Evolutionary conservation across 2,113 vertebrate genomes (phyloP).

Genomic region (Steatornis caripensis): DNA sequence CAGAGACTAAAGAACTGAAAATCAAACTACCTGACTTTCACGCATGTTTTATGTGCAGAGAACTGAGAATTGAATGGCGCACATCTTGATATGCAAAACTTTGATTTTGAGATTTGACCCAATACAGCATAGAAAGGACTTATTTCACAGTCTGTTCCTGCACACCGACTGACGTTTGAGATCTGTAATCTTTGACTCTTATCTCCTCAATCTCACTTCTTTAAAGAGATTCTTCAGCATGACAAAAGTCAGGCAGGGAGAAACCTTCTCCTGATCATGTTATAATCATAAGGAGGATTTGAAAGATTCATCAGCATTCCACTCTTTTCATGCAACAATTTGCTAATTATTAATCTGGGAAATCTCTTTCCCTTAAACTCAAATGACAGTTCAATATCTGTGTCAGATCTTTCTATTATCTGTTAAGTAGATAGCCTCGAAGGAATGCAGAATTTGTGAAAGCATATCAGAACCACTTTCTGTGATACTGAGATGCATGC

Average conservation of each 20-base stretch:
- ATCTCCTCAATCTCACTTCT: background rate
- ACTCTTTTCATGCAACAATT: background rate
- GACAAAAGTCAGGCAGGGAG: background rate
- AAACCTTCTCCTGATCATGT: background rate
- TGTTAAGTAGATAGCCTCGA: background rate
- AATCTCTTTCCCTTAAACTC: conserved; percentile 5
- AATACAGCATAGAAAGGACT: background rate
- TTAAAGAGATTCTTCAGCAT: background rate
- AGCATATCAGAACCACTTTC: background rate
- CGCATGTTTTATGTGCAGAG: background rate
- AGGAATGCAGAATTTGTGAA: background rate
- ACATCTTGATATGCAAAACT: background rate
- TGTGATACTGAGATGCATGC: background rate
- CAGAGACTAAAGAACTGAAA: background rate
- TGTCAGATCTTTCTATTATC: conserved; percentile 8
- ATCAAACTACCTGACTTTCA: background rate
- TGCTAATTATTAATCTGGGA: background rate
- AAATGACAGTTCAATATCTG: background rate
- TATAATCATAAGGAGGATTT: background rate
- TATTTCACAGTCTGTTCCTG: background rate
- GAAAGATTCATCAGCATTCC: background rate
- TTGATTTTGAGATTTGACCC: background rate
- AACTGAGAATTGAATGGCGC: background rate
- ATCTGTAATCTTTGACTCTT: background rate
- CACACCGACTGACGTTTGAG: background rate